A percentile compares a stretch with the other conserved stretches of the same genome.
phyloP scores from a whole-genome alignment of 2,888 invertebrate species.

The Shargacucullia verbasci region DNA sequence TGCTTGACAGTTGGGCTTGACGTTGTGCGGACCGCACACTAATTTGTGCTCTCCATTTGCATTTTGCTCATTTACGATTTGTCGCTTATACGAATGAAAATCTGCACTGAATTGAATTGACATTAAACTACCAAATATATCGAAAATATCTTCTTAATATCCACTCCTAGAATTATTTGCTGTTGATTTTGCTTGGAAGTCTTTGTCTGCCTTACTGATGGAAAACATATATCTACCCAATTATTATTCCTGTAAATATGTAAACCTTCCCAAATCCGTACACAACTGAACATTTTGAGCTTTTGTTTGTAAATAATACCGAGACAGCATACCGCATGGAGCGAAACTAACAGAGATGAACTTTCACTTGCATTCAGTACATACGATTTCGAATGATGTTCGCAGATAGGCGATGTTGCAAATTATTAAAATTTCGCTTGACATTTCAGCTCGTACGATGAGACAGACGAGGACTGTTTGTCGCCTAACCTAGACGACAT shows the following conservation, averaged over 20 bases:
- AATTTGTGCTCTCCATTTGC: slow-evolving; percentile 62
- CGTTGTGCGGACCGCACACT: slow-evolving; percentile 51
- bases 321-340: slow-evolving; percentile 79
- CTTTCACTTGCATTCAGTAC: slow-evolving; percentile 85
- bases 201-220: slow-evolving; percentile 88
- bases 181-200: slow-evolving; percentile 76
- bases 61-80: slow-evolving; percentile 71
- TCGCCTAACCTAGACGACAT: slow-evolving; percentile 91
- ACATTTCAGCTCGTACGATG: slow-evolving; percentile 91
- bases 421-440: slow-evolving; percentile 19
- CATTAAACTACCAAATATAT: slow-evolving; percentile 44
- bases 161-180: slow-evolving; percentile 62
- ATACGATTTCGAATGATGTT: slow-evolving; percentile 63
- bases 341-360: slow-evolving; percentile 81
- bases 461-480: slow-evolving; percentile 91
- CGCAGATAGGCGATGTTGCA: neutral
- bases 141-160: slow-evolving; percentile 45
- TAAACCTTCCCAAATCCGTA: slow-evolving; percentile 59
- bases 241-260: slow-evolving; percentile 73
- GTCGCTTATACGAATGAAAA: slow-evolving; percentile 73
- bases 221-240: slow-evolving; percentile 68
- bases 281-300: slow-evolving; percentile 66
- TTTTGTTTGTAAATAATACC: slow-evolving; percentile 81
- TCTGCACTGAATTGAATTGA: slow-evolving; percentile 65
- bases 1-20: slow-evolving; percentile 66